Evolutionary conservation across 1,140 invertebrate species (phyloP).

Genomic region (Zaprionus ghesquierei): DNA sequence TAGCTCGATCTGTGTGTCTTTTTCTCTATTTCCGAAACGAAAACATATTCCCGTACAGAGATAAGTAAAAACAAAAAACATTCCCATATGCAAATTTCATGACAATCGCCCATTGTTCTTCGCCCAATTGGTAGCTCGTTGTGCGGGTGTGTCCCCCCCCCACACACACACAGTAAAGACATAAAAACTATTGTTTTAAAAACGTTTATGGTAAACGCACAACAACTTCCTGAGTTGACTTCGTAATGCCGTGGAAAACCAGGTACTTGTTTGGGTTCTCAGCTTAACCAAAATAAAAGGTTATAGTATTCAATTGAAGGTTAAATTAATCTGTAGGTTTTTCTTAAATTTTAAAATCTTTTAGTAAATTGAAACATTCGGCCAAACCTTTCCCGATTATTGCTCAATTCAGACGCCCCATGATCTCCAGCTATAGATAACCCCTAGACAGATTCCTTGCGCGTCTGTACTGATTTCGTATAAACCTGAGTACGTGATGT

Average conservation of each 20-base stretch:
- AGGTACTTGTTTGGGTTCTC: neutral
- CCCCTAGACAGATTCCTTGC: slow-evolving; percentile 1
- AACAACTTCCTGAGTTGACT: slow-evolving; percentile 24
- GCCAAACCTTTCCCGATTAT: neutral
- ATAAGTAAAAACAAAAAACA: too few species aligned
- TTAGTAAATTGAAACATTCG: neutral
- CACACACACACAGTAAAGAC: slow-evolving; percentile 5
- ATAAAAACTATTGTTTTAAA: slow-evolving; percentile 13
- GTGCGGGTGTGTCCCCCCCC: slow-evolving; percentile 24
- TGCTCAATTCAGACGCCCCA: neutral
- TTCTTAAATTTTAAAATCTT: neutral
- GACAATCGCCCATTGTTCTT: slow-evolving; percentile 16
- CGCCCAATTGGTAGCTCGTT: neutral
- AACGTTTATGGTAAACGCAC: slow-evolving; percentile 18
- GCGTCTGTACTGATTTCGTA: slow-evolving; percentile 8
- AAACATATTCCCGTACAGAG: slow-evolving; percentile 17
- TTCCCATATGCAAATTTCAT: slow-evolving; percentile 28
- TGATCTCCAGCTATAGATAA: slow-evolving; percentile 41
- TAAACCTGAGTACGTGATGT: slow-evolving; percentile 45
- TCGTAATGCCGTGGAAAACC: neutral
- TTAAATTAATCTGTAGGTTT: neutral
- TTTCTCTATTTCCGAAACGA: slow-evolving; percentile 1
- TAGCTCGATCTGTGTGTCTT: slow-evolving; percentile 1
- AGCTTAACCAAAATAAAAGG: neutral
- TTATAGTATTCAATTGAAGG: neutral